phyloP scores from a whole-genome alignment of 1,140 invertebrate genomes.

The Rhopalosiphum maidis region DNA sequence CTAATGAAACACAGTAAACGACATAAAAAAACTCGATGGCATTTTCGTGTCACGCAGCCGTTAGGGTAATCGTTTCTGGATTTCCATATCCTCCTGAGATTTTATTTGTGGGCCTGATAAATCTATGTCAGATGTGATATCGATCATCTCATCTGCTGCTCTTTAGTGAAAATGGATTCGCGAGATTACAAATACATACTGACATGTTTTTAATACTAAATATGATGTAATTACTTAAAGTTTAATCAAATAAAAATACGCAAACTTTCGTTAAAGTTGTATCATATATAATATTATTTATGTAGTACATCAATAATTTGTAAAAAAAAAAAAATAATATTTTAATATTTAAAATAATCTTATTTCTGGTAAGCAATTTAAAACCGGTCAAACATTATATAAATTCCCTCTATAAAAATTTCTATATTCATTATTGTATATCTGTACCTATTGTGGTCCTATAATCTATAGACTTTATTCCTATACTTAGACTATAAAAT shows the following conservation, averaged over 20 bases:
- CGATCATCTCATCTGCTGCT: slow-evolving; percentile 6
- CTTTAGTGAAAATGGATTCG: background rate
- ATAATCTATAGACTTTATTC: background rate
- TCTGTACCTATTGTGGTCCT: no score
- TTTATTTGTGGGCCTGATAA: background rate
- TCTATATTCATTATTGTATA: no score
- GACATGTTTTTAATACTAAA: background rate
- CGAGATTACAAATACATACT: background rate
- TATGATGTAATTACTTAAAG: background rate
- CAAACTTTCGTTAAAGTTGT: background rate
- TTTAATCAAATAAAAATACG: background rate
- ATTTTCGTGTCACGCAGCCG: slow-evolving; percentile 9
- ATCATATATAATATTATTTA: no score
- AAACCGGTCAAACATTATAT: no score
- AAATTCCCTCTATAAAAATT: background rate
- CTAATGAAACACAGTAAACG: background rate
- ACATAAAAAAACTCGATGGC: background rate
- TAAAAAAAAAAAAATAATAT: background rate
- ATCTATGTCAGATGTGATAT: background rate
- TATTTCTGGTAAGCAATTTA: background rate
- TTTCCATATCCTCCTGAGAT: background rate
- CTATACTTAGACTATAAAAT: no score
- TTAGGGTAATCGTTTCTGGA: slow-evolving; percentile 20
- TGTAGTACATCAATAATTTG: no score
- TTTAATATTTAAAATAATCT: background rate